Percentiles rank a stretch among this genome's conserved stretches.
Conservation (phyloP, 2,797 vertebrate species). For the Cossypha dichroa region DNA sequence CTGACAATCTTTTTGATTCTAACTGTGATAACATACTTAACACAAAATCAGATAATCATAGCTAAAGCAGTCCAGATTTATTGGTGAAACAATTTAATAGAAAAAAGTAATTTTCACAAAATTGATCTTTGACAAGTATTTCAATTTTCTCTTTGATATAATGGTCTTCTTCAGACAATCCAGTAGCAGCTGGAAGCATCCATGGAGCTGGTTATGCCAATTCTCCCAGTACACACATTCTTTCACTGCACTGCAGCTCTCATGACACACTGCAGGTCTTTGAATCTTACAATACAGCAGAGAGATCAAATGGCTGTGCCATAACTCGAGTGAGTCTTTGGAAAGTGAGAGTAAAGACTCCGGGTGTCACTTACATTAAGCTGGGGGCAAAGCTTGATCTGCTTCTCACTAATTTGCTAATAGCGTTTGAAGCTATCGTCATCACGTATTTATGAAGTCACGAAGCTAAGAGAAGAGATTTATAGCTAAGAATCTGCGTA, state of each 20-base stretch:
- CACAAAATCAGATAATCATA: background rate
- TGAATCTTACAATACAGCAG: background rate
- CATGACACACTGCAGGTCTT: background rate
- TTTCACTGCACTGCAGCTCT: background rate
- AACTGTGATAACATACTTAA: background rate
- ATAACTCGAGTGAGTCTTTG: background rate
- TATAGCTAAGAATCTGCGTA: background rate
- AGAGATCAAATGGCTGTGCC: background rate
- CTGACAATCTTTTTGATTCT: background rate
- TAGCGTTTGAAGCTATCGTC: background rate
- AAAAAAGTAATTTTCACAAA: background rate
- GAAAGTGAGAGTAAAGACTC: background rate
- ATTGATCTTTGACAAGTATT: background rate
- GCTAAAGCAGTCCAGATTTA: background rate
- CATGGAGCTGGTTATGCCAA: background rate
- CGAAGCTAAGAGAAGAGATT: background rate
- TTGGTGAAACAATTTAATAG: background rate
- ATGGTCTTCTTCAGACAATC: background rate
- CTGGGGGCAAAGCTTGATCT: background rate
- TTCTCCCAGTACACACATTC: background rate
- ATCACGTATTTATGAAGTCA: background rate
- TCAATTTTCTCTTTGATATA: background rate
- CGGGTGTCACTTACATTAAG: background rate
- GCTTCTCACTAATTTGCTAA: background rate
- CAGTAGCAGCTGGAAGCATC: background rate